Evolutionary conservation across 2,797 vertebrate species (phyloP), one percentile per base, ranked within the genome.

Genomic region (Labroides dimidiatus): DNA sequence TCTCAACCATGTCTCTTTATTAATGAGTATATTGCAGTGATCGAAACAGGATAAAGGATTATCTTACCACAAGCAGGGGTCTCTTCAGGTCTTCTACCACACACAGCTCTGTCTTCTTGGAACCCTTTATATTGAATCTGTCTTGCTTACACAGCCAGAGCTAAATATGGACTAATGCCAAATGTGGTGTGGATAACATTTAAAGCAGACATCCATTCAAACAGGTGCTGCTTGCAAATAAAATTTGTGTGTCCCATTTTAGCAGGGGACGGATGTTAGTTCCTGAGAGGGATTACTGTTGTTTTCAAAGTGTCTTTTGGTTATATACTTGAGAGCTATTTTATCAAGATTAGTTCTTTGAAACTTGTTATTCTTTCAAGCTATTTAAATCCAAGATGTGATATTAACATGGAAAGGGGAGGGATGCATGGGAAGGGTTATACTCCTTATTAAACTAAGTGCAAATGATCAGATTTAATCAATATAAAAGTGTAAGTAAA

Each of bases 21-120:
- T 23, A 30, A 30, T 48, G 1, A 36, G 15, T 6, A 41, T 1
- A 9, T 15, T 24, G 11, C 39, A 15, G 3, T 36, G 17, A 11
- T 65, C 17, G 14, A 30, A 20, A 61, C 16, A 11, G 68, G 12
- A 53, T 0, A 55, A 2, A 48, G 9, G 10, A 2, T 8, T 11
- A 16, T 13, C 78, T 56, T 73, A 84, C 82, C 82, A 60, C 65
- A 64, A 72, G 65, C 69, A 50, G 58, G 41, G 43, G 64, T 64
- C 54, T 63, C 69, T 59, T 14, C 14, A 13, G 24, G 20, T 78
- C 64, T 33, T 23, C 49, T n/a, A 72, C 64, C 69, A 81, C 78
- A 64, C 50, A 39, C 52, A 43, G 14, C 14, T 24, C 1, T 42
- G 27, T 39, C 24, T 17, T 39, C 41, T 1, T 27, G 1, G 30